phyloP scores from a whole-genome alignment of 2,888 invertebrate species.

The Syrphus vitripennis region DNA sequence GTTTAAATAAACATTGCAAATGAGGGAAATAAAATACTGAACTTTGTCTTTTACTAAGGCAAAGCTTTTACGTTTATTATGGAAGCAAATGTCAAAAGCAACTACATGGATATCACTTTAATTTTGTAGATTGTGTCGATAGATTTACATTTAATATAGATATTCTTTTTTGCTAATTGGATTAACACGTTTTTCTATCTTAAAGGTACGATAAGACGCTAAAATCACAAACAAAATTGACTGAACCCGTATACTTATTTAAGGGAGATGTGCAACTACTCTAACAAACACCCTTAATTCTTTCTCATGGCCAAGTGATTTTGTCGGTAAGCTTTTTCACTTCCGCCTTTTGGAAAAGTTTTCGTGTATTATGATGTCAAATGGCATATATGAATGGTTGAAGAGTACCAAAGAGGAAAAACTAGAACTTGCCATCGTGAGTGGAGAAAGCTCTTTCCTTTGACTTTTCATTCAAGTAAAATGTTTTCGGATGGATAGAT shows the following conservation, averaged over 20 bases:
- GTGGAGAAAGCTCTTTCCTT: neutral
- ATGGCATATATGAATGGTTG: neutral
- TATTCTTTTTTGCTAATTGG: neutral
- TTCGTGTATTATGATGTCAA: neutral
- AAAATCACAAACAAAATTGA: neutral
- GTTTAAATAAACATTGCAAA: neutral
- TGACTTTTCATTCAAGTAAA: neutral
- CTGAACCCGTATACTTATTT: neutral
- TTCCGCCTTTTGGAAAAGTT: slow-evolving; percentile 22
- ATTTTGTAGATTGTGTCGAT: neutral
- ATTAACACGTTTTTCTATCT: neutral
- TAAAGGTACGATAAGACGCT: neutral
- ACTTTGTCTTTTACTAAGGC: neutral
- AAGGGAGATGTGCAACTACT: neutral
- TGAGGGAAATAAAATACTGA: neutral
- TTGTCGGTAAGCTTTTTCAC: slow-evolving; percentile 37
- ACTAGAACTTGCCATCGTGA: neutral
- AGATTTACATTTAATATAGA: neutral
- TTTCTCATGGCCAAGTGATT: slow-evolving; percentile 55
- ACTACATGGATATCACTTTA: slow-evolving; percentile 9
- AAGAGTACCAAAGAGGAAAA: neutral
- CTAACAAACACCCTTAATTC: slow-evolving; percentile 29
- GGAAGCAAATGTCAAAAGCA: slow-evolving; percentile 36
- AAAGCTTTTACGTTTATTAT: slow-evolving; percentile 14
- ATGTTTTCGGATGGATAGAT: neutral